Base-by-base conservation (phyloP, 23 tunicate genomes). In the Oikopleura vanhoeffeni region DNA sequence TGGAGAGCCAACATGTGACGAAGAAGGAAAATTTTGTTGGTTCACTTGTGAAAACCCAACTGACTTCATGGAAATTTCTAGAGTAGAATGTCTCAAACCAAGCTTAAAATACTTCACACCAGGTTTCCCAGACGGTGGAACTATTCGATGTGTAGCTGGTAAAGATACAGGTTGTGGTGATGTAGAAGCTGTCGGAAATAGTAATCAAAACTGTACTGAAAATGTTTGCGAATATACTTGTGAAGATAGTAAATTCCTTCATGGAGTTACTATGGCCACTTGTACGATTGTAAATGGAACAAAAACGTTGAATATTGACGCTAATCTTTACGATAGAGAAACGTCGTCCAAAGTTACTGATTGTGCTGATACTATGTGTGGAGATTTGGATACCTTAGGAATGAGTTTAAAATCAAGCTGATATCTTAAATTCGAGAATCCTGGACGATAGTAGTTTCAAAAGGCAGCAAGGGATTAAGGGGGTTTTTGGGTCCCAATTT, bases 171-270 rank as follows among this genome's bases (percentile, higher is more conserved):
- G 34, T 71, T 71, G 79, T 71, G 79, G 79, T 71, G 32, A 71
- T 38, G 2, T 32, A 18, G 38, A 28, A 32, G 35, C 38, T 38
- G 32, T 38, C 35, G 79, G 79, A 24, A 71, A 71, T 38, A 13
- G 36, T 13, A 32, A 2, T 38, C 27, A 71, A 38, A 30, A 3
- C 35, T 71, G 79, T 38, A 38, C 79, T 38, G 32, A 71, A 2
- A 71, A 84, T 1, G 39, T 32, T 38, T 84, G 58, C 85, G 13
- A 41, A 35, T 41, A 41, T 40, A 57, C 64, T 36, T 41, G 58
- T 40, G 85, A 41, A 41, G 76, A 76, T 0, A 41, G 76, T 1
- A 41, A 84, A 38, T 84, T 84, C 85, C 85, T 41, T 32, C 76
- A 42, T 42, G 85, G 58, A 34, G 58, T 84, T 2, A 57, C 76